A percentile compares a stretch with the other conserved stretches of the same genome.
phyloP scores from a whole-genome alignment of 2,888 invertebrate genomes.

The Cataglyphis cursor region DNA sequence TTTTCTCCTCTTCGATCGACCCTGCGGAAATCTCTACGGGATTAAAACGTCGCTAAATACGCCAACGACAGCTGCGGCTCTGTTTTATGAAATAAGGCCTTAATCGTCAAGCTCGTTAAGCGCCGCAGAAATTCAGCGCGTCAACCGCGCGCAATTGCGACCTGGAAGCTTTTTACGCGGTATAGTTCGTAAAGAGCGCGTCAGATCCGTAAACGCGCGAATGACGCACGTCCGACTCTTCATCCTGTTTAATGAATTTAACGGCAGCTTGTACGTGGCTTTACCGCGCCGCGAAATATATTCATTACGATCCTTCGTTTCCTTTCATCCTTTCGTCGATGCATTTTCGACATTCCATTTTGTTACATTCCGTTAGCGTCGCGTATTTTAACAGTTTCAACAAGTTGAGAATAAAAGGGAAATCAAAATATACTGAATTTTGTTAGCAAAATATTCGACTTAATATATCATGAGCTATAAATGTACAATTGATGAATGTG shows the following conservation, averaged over 20 bases:
- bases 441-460: neutral
- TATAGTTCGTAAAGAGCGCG: neutral
- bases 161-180: neutral
- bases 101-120: slow-evolving; percentile 70
- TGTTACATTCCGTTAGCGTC: neutral
- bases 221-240: neutral
- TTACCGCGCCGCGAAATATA: neutral
- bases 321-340: neutral
- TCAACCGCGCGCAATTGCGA: slow-evolving; percentile 16
- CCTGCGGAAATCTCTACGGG: neutral
- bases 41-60: slow-evolving; percentile 42
- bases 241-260: slow-evolving; percentile 5
- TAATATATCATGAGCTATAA: neutral
- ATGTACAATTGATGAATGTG: neutral
- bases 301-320: neutral
- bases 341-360: neutral
- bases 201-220: neutral
- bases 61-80: slow-evolving; percentile 44
- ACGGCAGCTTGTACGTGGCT: neutral
- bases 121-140: neutral
- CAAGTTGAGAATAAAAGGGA: neutral
- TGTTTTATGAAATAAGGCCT: slow-evolving; percentile 64
- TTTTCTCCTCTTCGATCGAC: neutral
- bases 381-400: neutral
- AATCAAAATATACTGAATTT: neutral